These are phyloP conservation scores for Drosophila lacteicornis DNA, from an alignment of 1,140 invertebrate species.

Conservation along the genomic window DNA sequence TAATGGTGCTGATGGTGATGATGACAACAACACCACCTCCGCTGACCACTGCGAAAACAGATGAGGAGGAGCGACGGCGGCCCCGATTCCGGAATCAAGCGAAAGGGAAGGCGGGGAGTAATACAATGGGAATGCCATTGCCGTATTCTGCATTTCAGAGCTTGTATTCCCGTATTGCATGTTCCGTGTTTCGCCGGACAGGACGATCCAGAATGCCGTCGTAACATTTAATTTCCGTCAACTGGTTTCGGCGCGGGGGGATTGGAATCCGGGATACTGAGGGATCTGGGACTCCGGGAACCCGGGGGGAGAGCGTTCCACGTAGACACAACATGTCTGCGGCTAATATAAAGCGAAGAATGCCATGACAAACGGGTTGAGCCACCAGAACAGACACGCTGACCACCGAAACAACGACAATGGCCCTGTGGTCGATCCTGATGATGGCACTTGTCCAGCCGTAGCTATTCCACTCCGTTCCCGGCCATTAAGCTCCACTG, in stretches of 20 bases:
- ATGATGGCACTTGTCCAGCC: constrained; percentile 53
- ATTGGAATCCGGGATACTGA: not conserved
- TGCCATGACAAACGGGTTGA: constrained; percentile 65
- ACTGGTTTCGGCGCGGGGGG: constrained; percentile 15
- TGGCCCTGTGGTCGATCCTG: constrained; percentile 7
- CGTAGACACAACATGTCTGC: constrained; percentile 73
- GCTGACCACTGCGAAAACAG: constrained; percentile 48
- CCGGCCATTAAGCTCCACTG: constrained; percentile 43
- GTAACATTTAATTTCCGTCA: constrained; percentile 81
- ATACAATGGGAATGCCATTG: constrained; percentile 48
- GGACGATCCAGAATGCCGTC: constrained; percentile 68
- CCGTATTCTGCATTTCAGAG: constrained; percentile 64
- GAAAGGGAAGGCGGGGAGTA: constrained; percentile 4
- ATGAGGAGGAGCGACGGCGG: constrained; percentile 20
- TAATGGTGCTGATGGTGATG: constrained; percentile 80
- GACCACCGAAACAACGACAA: constrained; percentile 24
- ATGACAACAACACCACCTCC: constrained; percentile 64
- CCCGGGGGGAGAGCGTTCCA: not conserved
- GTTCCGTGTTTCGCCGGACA: constrained; percentile 43
- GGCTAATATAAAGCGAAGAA: constrained; percentile 80
- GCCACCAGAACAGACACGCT: constrained; percentile 43
- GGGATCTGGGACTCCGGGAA: not conserved
- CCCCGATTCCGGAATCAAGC: constrained; percentile 23
- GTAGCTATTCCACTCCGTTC: constrained; percentile 52
- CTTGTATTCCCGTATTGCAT: constrained; percentile 49